Evolutionary conservation across 1,140 invertebrate genomes (phyloP), one percentile per base, ranked within the genome.

Genomic region (Tetragnatha versicolor): DNA sequence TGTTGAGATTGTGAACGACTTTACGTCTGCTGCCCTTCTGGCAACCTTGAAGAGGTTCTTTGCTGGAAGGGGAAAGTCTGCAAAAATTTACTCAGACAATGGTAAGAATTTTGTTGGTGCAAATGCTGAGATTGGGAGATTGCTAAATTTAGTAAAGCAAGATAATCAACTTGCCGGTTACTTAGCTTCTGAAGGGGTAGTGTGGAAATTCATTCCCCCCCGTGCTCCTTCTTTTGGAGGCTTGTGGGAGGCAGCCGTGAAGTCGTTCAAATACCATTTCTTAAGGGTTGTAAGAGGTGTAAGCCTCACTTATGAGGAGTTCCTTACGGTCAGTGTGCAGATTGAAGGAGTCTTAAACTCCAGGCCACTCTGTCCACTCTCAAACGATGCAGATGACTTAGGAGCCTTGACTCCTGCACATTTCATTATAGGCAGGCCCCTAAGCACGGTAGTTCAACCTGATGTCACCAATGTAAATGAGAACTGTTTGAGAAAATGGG

Each of bases 31-130:
- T 0, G 2, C 60, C 1, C 65, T 77, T 77, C 53, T 77, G 3
- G 75, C 39, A 2, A 66, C 55, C 4, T 25, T 65, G 22, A 65
- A 69, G 29, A 7, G 45, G 25, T 77, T 66, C 22, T 17, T 77
- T 42, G 5, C 17, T 25, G 5, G 53, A 1, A 7, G 70, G 20
- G 33, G 53, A 1, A 61, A 75, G 20, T 65, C 27, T 45, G 37
- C 55, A 12, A 61, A 55, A 10, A 33, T 75, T 4, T 27, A 42
- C 17, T 42, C 49, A 12, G 35, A 75, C 42, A 61, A 61, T 29
- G 55, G 9, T 4, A 75, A 14, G 27, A 49, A 37, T 35, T 66
- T 61, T 12, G 20, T 25, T 3, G 35, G 37, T 0, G 25, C 55
- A 17, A 58, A 42, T 37, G 9, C 25, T 4, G 72, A 75, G 10